phyloP scores from a whole-genome alignment of 2,888 invertebrate species.

The Siphonodentalium dalli region DNA sequence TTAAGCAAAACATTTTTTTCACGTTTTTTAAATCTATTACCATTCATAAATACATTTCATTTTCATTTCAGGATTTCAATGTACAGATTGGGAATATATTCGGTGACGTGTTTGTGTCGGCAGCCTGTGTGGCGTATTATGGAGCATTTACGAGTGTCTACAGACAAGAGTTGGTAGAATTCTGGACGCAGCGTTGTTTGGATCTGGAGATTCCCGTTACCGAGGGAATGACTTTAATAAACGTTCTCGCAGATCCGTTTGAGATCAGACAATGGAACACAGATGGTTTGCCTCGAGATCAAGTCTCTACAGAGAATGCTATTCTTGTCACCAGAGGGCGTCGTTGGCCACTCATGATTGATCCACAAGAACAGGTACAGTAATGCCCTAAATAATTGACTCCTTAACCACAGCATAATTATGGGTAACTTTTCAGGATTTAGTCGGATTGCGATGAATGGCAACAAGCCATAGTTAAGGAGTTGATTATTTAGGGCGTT shows the following conservation, averaged over 20 bases:
- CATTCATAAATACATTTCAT: too few species aligned
- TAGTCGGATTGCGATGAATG: background rate
- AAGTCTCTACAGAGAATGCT: conserved; percentile 66
- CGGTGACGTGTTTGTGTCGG: conserved; percentile 66
- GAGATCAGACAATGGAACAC: conserved; percentile 72
- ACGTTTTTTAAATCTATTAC: too few species aligned
- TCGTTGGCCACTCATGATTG: conserved; percentile 67
- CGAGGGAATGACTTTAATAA: conserved; percentile 71
- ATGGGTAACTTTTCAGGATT: too few species aligned
- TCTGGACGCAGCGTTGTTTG: conserved; percentile 76
- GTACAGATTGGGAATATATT: conserved; percentile 62
- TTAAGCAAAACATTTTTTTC: too few species aligned
- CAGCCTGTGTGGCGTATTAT: conserved; percentile 66
- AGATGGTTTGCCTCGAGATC: conserved; percentile 64
- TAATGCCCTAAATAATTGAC: too few species aligned
- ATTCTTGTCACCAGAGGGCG: conserved; percentile 64
- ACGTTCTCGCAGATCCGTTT: conserved; percentile 65
- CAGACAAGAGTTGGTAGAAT: conserved; percentile 68
- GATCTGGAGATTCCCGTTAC: conserved; percentile 77
- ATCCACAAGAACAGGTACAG: conserved; percentile 65
- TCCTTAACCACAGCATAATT: too few species aligned
- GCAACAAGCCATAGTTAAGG: too few species aligned
- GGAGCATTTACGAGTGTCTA: conserved; percentile 66
- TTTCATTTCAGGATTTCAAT: conserved; percentile 53
- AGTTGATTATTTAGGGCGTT: too few species aligned